Conservation (phyloP, 2,797 vertebrate species). For the Toxotes lorentzi region DNA sequence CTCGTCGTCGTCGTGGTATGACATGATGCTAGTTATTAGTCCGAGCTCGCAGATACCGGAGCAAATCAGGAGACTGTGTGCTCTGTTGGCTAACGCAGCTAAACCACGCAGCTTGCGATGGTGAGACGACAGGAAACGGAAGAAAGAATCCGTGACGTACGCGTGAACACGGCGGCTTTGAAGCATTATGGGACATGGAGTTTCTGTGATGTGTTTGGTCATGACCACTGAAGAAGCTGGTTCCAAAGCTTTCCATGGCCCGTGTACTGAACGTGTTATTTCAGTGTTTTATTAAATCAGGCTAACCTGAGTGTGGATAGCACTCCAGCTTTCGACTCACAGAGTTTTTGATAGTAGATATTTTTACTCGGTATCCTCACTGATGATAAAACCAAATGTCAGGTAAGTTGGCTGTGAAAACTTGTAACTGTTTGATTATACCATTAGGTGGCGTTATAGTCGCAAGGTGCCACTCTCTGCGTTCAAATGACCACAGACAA, state of each 20-base stretch:
- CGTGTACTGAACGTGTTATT: neutral
- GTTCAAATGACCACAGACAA: neutral
- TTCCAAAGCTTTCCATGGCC: neutral
- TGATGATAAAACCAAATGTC: neutral
- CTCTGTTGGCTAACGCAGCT: conserved; percentile 49
- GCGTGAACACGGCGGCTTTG: rapidly evolving
- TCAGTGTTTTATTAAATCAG: neutral
- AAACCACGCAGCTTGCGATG: conserved; percentile 73
- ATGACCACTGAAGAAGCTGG: rapidly evolving
- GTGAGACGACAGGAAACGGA: conserved; percentile 62
- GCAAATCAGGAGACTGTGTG: conserved; percentile 9
- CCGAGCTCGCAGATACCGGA: neutral
- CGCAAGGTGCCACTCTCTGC: neutral
- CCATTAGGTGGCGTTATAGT: conserved; percentile 65
- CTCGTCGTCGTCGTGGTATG: conserved; percentile 79
- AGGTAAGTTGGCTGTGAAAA: neutral
- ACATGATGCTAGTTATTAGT: conserved; percentile 63
- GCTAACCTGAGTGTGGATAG: neutral
- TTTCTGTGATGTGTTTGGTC: neutral
- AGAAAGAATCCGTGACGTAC: conserved; percentile 4
- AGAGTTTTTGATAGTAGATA: neutral
- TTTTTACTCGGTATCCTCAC: neutral
- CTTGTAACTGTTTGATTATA: conserved; percentile 8
- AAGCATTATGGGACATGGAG: conserved; percentile 64
- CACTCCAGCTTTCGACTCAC: neutral